Base-by-base conservation (phyloP, 2,113 vertebrate species). In the Vidua chalybeata region DNA sequence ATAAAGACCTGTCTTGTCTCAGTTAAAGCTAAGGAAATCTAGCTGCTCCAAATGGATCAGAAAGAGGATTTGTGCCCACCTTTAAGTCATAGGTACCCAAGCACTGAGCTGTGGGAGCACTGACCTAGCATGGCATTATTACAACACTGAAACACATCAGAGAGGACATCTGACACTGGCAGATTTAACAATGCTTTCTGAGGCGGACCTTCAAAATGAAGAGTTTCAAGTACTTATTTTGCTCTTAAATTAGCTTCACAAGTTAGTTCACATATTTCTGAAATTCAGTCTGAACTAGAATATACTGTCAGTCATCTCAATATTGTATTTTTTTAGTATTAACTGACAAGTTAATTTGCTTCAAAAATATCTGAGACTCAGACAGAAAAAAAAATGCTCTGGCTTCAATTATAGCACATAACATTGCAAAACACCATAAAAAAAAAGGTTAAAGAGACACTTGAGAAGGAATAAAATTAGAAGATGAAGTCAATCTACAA, bases 91-190 rank as follows among this genome's bases (percentile, higher is more conserved):
- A 13, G 7, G 6, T 19, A 26, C 30, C 33, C 10, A 37, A 23
- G 13, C 15, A 26, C 23, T 10, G 19, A 80, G 9, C 9, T 67
- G 18, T 56, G 13, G 22, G 49, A 69, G 15, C 16, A 2, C 62
- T 30, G 58, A 45, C 9, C 14, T 30, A 5, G 11, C 6, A 2
- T 6, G 2, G 3, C 19, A 15, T 7, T 35, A 1, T 16, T 20
- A 30, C 16, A 64, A 6, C 6, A 5, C 14, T 18, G 35, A 63
- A 43, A 15, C 5, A 35, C 5, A 2, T 11, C 19, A 33, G 15
- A 48, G 33, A 63, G 28, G 12, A 39, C 9, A 23, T 10, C 23
- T 30, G 48, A 41, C 48, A 55, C 9, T 6, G 5, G 6, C 21
- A 76, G 23, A 27, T 27, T 41, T 64, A 9, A 26, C 12, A 6